These are phyloP conservation scores for Oscheius myriophilus DNA, from an alignment of 2,888 invertebrate species.

Conservation along the genomic window DNA sequence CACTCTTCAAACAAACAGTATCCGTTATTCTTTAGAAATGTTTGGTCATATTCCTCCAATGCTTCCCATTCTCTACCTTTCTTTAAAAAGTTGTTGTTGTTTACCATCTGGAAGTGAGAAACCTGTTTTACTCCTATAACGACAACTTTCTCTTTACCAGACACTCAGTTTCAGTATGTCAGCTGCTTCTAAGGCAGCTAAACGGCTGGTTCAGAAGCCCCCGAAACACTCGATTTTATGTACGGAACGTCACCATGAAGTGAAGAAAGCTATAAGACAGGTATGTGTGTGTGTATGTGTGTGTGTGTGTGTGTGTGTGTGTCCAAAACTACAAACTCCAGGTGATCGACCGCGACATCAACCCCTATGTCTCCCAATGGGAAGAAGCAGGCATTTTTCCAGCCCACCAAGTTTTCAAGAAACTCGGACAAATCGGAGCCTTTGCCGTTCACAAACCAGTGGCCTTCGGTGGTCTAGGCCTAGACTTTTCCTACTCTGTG, in stretches of 20 bases:
- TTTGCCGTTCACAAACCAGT: constrained; percentile 75
- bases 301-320: no score
- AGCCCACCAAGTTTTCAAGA: constrained; percentile 75
- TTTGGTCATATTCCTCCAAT: no score
- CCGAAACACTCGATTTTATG: constrained; percentile 25
- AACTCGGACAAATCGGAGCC: constrained; percentile 74
- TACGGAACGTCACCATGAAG: constrained; percentile 22
- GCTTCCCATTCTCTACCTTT: constrained; percentile 4
- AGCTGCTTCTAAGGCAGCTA: constrained; percentile 24
- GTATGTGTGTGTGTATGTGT: constrained; percentile 7
- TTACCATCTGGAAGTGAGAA: neutral
- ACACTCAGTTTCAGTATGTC: constrained; percentile 13
- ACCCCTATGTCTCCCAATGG: constrained; percentile 76
- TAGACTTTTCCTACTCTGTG: constrained; percentile 75
- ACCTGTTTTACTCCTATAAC: no score
- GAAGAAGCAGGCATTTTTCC: constrained; percentile 74
- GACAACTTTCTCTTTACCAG: no score
- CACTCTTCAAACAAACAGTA: no score
- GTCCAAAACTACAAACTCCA: constrained; percentile 15
- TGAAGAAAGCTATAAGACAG: constrained; percentile 24
- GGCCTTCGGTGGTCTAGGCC: constrained; percentile 76
- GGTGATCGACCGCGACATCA: constrained; percentile 73
- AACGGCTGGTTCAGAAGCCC: neutral
- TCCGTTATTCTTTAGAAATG: no score
- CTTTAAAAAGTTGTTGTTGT: neutral